Conservation (phyloP, 2,113 vertebrate genomes). For the Puffinus mauretanicus region DNA sequence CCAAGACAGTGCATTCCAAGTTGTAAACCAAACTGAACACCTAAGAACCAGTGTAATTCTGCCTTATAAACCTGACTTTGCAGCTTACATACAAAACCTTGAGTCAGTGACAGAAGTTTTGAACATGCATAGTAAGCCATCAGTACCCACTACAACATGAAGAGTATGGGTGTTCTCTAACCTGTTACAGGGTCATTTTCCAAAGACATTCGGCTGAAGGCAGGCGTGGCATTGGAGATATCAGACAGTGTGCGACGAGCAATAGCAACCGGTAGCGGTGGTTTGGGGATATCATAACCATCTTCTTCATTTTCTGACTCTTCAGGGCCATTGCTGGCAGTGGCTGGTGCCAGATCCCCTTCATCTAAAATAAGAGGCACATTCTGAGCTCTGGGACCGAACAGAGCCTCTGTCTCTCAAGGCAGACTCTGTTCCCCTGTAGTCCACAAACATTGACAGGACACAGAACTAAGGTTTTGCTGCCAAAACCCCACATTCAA, state of each 20-base stretch:
- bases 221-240: constrained; percentile 80
- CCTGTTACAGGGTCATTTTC: constrained; percentile 76
- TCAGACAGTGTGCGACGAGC: constrained; percentile 89
- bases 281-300: constrained; percentile 87
- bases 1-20: background rate
- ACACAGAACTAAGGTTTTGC: background rate
- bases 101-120: accelerated
- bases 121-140: accelerated
- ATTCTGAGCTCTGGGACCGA: background rate
- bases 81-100: accelerated
- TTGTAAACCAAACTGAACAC: background rate
- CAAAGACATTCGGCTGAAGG: constrained; percentile 82
- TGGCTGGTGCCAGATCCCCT: constrained; percentile 58
- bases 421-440: background rate
- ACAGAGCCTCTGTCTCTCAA: background rate
- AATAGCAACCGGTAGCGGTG: constrained; percentile 69
- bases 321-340: constrained; percentile 74
- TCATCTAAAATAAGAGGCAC: constrained; percentile 48
- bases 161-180: background rate
- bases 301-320: constrained; percentile 83
- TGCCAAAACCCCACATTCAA: background rate
- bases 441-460: background rate
- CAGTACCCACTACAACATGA: background rate
- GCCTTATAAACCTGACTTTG: background rate
- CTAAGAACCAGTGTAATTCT: background rate